These are phyloP conservation scores for Telmatochromis sp. DNA, from an alignment of 2,113 vertebrate species.

Conservation along the genomic window DNA sequence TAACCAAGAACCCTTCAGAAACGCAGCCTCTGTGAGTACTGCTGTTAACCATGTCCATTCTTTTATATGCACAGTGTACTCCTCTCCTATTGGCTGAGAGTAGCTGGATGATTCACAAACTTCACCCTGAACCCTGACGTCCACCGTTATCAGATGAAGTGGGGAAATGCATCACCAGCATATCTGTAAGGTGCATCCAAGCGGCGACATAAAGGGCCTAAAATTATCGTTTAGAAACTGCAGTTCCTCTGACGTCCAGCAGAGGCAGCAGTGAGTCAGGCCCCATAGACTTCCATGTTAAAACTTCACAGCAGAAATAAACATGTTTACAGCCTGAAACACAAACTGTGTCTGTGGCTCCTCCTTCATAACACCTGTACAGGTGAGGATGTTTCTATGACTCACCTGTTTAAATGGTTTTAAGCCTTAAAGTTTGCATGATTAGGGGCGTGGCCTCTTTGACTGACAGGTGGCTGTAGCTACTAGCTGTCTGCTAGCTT, in stretches of 20 bases:
- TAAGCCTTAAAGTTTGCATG: rapidly evolving
- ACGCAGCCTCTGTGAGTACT: neutral
- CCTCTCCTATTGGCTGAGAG: neutral
- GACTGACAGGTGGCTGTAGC: neutral
- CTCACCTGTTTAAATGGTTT: neutral
- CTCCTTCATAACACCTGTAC: neutral
- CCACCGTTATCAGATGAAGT: neutral
- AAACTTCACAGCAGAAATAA: rapidly evolving
- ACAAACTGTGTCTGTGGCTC: rapidly evolving
- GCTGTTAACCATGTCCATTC: neutral
- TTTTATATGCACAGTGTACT: neutral
- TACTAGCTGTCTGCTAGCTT: neutral
- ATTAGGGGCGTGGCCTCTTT: neutral
- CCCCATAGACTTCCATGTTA: neutral
- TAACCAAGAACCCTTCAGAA: rapidly evolving
- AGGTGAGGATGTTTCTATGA: neutral
- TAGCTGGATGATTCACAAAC: neutral
- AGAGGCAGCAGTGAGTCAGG: neutral
- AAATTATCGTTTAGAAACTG: neutral
- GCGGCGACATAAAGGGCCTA: neutral
- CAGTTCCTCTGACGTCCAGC: neutral
- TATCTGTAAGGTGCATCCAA: rapidly evolving
- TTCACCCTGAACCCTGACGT: neutral
- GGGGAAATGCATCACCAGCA: neutral
- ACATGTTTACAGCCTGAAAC: rapidly evolving